Evolutionary conservation across 2,888 invertebrate species (phyloP).

Genomic region (Esperia sulphurella): DNA sequence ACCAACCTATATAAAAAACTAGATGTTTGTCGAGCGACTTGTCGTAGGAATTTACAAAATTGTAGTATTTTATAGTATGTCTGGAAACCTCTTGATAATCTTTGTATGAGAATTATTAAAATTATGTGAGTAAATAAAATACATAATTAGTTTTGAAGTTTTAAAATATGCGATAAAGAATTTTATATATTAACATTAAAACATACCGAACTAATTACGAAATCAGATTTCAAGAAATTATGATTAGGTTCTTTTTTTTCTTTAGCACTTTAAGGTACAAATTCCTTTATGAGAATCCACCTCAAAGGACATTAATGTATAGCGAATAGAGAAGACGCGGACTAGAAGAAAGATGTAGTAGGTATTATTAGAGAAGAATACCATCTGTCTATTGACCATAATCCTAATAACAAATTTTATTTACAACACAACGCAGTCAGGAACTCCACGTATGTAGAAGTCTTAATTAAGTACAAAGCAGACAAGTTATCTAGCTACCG

Average conservation of each 20-base stretch:
- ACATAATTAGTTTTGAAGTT: too few relatives aligned
- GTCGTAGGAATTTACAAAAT: background rate
- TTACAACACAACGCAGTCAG: conserved; percentile 13
- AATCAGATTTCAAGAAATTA: too few relatives aligned
- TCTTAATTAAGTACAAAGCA: conserved; percentile 72
- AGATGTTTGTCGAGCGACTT: background rate
- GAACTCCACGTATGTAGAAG: conserved; percentile 43
- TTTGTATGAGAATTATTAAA: too few relatives aligned
- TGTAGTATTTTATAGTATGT: background rate
- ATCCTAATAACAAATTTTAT: background rate
- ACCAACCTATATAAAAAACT: background rate
- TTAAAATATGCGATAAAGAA: too few relatives aligned
- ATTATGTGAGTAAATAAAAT: too few relatives aligned
- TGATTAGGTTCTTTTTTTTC: too few relatives aligned
- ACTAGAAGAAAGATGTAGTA: background rate
- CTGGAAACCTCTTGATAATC: background rate
- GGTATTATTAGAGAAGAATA: background rate
- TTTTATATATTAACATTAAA: too few relatives aligned
- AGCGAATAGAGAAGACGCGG: too few relatives aligned
- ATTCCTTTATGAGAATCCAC: too few relatives aligned
- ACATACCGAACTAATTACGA: too few relatives aligned
- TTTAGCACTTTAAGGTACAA: too few relatives aligned
- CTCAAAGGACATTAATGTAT: too few relatives aligned
- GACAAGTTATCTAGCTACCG: conserved; percentile 76
- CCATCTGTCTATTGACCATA: background rate